Conservation (phyloP, 2,113 vertebrate genomes). For the Rhinopithecus roxellana region DNA sequence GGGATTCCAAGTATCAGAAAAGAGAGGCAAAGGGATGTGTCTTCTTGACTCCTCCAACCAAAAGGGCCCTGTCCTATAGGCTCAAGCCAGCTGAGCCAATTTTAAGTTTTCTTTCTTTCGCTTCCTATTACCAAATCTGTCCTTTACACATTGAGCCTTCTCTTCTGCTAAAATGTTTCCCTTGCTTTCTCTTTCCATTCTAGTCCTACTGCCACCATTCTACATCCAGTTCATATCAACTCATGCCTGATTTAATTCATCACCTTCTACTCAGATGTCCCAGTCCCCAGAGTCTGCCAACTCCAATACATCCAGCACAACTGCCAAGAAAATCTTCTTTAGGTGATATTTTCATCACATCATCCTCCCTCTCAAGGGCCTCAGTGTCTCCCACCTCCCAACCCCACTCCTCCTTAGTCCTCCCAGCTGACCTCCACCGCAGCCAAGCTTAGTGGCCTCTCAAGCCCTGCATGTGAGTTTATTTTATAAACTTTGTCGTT, state of each 20-base stretch:
- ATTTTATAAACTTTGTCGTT: not conserved
- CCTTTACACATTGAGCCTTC: not conserved
- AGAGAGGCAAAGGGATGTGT: not conserved
- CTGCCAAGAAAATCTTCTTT: not conserved
- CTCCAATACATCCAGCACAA: not conserved
- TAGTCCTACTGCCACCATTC: not conserved
- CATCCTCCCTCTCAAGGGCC: not conserved
- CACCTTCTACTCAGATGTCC: slow-evolving; percentile 15
- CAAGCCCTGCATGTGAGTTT: not conserved
- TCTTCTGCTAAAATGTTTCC: not conserved
- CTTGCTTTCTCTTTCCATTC: slow-evolving; percentile 41
- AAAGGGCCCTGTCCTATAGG: not conserved
- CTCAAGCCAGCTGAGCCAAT: not conserved
- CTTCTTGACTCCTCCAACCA: not conserved
- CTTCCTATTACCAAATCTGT: not conserved
- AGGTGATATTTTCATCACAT: not conserved
- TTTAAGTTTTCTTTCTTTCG: slow-evolving; percentile 30
- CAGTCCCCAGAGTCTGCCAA: slow-evolving; percentile 18
- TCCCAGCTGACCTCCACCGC: not conserved
- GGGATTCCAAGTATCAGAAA: not conserved
- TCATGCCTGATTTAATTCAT: slow-evolving; percentile 49
- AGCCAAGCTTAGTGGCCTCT: not conserved
- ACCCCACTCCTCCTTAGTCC: not conserved
- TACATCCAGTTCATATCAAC: not conserved
- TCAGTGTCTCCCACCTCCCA: not conserved